phyloP scores from a whole-genome alignment of 2,797 vertebrate genomes.

The Ptychadena robeensis region DNA sequence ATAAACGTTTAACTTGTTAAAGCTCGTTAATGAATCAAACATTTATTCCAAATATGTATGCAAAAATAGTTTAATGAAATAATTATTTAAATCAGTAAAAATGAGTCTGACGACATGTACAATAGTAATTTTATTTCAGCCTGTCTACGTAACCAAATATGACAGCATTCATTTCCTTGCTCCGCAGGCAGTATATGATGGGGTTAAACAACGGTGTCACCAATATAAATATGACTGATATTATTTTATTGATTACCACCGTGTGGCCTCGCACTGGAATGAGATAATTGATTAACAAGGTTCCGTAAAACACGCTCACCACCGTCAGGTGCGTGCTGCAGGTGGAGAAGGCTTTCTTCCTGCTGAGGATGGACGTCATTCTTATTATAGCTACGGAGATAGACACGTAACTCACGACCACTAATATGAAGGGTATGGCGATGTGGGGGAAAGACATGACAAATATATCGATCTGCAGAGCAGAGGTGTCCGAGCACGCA shows the following conservation, averaged over 20 bases:
- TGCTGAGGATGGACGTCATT: background rate
- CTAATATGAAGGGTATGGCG: background rate
- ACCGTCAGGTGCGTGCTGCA: conserved; percentile 32
- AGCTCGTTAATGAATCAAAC: too few species aligned
- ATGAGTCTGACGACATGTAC: too few species aligned
- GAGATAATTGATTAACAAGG: conserved; percentile 3
- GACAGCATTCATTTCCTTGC: too few species aligned
- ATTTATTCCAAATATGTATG: too few species aligned
- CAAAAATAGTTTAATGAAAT: too few species aligned
- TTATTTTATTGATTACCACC: background rate
- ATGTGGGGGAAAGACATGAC: background rate
- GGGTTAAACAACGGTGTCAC: conserved; percentile 37
- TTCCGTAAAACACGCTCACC: conserved; percentile 24
- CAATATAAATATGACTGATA: conserved; percentile 18
- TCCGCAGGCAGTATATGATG: conserved; percentile 29
- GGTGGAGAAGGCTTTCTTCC: conserved; percentile 31
- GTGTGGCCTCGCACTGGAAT: background rate
- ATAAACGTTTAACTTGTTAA: too few species aligned
- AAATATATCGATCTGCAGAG: background rate
- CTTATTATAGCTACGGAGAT: conserved; percentile 3
- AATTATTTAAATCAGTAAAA: too few species aligned
- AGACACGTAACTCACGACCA: background rate
- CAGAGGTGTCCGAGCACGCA: conserved; percentile 21
- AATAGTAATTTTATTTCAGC: too few species aligned
- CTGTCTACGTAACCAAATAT: background rate